These are phyloP conservation scores for Ectemnius lituratus DNA, from an alignment of 2,888 invertebrate species.

Conservation along the genomic window DNA sequence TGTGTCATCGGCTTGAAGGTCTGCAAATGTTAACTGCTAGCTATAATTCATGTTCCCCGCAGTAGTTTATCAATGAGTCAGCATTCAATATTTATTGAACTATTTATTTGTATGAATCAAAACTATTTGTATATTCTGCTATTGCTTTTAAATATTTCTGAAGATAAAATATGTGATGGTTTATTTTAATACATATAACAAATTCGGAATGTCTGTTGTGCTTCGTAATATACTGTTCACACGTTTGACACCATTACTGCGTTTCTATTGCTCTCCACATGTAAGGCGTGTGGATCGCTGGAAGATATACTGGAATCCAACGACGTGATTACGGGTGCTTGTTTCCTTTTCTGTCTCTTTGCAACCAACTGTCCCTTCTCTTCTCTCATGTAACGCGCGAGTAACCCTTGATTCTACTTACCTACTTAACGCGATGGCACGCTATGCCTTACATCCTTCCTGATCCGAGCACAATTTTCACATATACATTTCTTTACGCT, in stretches of 20 bases:
- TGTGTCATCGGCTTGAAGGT: constrained; percentile 18
- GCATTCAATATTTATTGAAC: constrained; percentile 8
- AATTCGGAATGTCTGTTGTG: background rate
- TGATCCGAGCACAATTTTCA: constrained; percentile 37
- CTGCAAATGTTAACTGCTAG: too few species aligned
- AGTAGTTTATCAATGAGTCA: constrained; percentile 14
- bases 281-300: constrained; percentile 27
- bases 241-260: constrained; percentile 18
- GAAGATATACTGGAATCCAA: constrained; percentile 31
- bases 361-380: constrained; percentile 34
- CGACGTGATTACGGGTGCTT: constrained; percentile 39
- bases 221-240: background rate
- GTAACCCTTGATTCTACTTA: constrained; percentile 66
- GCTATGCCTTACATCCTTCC: constrained; percentile 51
- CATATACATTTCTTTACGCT: constrained; percentile 28
- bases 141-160: background rate
- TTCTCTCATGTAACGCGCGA: constrained; percentile 60
- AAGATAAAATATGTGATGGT: background rate
- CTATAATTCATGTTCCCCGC: too few species aligned
- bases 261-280: constrained; percentile 21
- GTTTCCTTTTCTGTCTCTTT: constrained; percentile 22
- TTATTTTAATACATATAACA: background rate
- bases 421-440: constrained; percentile 64
- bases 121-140: too few species aligned
- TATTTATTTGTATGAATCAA: too few species aligned